phyloP scores from a whole-genome alignment of 2,888 invertebrate species.

The Drosophila fungiperda region DNA sequence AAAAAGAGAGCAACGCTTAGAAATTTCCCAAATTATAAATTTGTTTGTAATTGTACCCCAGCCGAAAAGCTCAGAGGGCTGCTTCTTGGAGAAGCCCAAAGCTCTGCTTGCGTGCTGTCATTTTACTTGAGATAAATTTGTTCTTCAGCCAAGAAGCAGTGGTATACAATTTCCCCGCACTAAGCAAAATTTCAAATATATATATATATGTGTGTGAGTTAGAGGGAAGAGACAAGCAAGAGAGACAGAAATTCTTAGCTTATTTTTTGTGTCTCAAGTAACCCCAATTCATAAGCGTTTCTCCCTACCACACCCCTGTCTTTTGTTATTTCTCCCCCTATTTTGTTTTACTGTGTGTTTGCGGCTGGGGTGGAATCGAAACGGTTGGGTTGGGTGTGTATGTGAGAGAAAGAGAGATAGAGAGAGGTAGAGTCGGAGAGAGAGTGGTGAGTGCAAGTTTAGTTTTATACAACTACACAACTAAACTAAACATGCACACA shows the following conservation, averaged over 20 bases:
- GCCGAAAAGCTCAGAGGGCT: background rate
- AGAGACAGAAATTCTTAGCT: conserved; percentile 48
- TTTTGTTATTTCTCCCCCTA: conserved; percentile 52
- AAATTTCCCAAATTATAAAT: background rate
- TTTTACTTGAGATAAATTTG: conserved; percentile 19
- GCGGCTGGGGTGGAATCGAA: conserved; percentile 57
- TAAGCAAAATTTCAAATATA: conserved; percentile 17
- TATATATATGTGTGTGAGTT: conserved; percentile 3
- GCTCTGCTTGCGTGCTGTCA: background rate
- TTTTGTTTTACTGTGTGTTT: conserved; percentile 14
- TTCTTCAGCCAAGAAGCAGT: conserved; percentile 10
- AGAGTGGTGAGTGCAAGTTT: conserved; percentile 44
- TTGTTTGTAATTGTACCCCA: background rate
- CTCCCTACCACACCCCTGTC: conserved; percentile 22
- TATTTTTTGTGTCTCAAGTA: conserved; percentile 57
- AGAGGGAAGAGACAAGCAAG: conserved; percentile 27
- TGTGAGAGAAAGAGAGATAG: conserved; percentile 36
- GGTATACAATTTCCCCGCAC: conserved; percentile 17
- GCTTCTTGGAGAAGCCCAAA: background rate
- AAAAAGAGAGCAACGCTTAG: background rate
- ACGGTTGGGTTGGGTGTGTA: conserved; percentile 34
- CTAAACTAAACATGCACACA: conserved; percentile 10
- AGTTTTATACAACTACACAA: conserved; percentile 48
- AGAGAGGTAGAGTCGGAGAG: conserved; percentile 19
- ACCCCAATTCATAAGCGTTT: conserved; percentile 58